These are phyloP conservation scores for Prostheceraeus crozeri DNA, from an alignment of 2,888 invertebrate genomes.

Conservation along the genomic window DNA sequence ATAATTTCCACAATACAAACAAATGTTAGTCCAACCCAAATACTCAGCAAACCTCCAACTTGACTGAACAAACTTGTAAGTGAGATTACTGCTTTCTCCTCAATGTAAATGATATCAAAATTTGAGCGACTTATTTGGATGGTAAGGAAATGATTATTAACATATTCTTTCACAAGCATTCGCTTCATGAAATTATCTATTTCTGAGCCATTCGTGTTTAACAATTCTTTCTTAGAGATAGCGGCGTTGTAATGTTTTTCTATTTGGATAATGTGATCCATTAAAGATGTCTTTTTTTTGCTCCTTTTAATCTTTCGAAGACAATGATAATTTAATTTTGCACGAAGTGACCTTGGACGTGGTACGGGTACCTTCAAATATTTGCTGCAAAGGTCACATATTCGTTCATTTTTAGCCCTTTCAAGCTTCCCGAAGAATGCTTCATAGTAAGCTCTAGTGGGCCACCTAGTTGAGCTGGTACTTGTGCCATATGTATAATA, in stretches of 20 bases:
- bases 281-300: too few relatives aligned
- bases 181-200: too few relatives aligned
- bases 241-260: too few relatives aligned
- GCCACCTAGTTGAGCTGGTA: slow-evolving; percentile 36
- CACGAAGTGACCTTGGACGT: too few relatives aligned
- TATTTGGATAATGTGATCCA: too few relatives aligned
- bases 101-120: slow-evolving; percentile 36
- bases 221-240: too few relatives aligned
- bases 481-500: slow-evolving; percentile 38
- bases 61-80: slow-evolving; percentile 37
- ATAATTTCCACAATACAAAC: slow-evolving; percentile 36
- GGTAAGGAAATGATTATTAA: slow-evolving; percentile 34
- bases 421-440: background rate
- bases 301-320: too few relatives aligned
- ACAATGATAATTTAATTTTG: too few relatives aligned
- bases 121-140: slow-evolving; percentile 33
- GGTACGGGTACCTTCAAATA: too few relatives aligned
- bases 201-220: too few relatives aligned
- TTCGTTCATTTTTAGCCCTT: background rate
- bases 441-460: slow-evolving; percentile 33
- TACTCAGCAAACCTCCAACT: slow-evolving; percentile 35
- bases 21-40: slow-evolving; percentile 38
- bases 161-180: too few relatives aligned
- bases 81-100: slow-evolving; percentile 35
- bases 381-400: background rate